phyloP scores from a whole-genome alignment of 2,888 invertebrate genomes.

The Lacanobia wlatinum region DNA sequence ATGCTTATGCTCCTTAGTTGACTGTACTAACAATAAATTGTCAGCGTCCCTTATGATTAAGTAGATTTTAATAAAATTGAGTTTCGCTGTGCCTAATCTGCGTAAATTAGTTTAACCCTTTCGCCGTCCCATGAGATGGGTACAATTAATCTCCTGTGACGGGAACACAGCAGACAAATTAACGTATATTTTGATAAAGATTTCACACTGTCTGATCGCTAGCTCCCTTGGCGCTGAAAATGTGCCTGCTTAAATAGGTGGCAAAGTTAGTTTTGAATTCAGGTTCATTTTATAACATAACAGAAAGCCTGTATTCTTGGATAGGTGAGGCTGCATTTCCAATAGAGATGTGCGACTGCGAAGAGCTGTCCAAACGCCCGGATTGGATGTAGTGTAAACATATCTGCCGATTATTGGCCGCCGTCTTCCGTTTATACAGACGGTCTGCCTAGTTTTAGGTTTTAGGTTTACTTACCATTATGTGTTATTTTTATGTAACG shows the following conservation, averaged over 20 bases:
- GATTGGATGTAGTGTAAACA: too few species aligned
- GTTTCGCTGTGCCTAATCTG: constrained; percentile 33
- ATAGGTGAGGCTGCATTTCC: too few species aligned
- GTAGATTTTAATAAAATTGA: constrained; percentile 45
- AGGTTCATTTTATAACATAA: background rate
- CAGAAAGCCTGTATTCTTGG: background rate
- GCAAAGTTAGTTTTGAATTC: background rate
- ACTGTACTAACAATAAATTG: constrained; percentile 18
- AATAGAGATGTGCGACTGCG: too few species aligned
- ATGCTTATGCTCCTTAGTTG: too few species aligned
- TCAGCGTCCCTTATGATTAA: constrained; percentile 34
- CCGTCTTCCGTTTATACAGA: too few species aligned
- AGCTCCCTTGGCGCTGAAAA: background rate
- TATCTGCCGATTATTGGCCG: too few species aligned
- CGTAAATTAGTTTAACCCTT: constrained; percentile 51
- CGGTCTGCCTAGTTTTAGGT: too few species aligned
- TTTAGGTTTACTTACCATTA: too few species aligned
- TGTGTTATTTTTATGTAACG: too few species aligned
- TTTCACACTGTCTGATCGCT: constrained; percentile 23
- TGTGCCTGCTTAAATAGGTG: background rate
- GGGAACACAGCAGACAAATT: constrained; percentile 48
- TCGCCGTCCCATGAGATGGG: constrained; percentile 45
- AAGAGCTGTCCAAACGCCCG: too few species aligned
- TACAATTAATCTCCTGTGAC: constrained; percentile 46
- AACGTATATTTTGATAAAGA: constrained; percentile 49